Base-by-base conservation (phyloP, 1,140 invertebrate genomes). In the Atta texana region DNA sequence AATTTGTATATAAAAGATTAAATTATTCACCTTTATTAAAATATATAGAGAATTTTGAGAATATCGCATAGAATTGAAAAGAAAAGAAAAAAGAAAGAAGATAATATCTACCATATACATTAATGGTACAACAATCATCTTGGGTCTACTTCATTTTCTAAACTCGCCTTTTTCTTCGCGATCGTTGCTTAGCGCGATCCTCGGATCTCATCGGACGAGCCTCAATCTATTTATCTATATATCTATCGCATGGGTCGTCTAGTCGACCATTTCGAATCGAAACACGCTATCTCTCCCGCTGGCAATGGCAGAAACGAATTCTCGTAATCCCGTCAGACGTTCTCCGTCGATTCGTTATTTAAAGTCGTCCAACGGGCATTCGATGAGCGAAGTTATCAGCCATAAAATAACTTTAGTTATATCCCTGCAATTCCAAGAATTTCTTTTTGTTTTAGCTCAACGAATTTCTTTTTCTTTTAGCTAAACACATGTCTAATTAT, bases 231-330 rank as follows among this genome's bases (percentile, higher is more conserved):
- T 87, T 89, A 88, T 88, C 81, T 88, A 71, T 89, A 86, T 76
- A 89, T 89, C 75, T 76, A 75, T 75, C 44, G 34, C 28, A 55
- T 31, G 49, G 59, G 68, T 63, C 57, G 66, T n/a, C 44, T 72
- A 69, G 86, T 76, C 66, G 69, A 18, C 51, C 72, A 78, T 69
- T 55, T 69, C 44, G 91, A 87, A 93, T 92, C 91, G 93, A 92
- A 92, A 92, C 87, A 91, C 75, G 81, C 82, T 90, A 91, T 91
- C 90, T 90, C 88, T 89, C 68, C 68, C 39, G 53, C 44, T 53
- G 74, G 85, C 87, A 91, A 92, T 90, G 90, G 81, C 89, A 92
- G 91, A 91, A 93, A 93, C 91, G 91, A 92, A 90, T 89, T 88
- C 82, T 86, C 88, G 88, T 92, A 93, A 93, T 93, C 89, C 89